Percentiles rank a stretch among this genome's conserved stretches.
Conservation (phyloP, 1,140 invertebrate species). For the Apis florea region DNA sequence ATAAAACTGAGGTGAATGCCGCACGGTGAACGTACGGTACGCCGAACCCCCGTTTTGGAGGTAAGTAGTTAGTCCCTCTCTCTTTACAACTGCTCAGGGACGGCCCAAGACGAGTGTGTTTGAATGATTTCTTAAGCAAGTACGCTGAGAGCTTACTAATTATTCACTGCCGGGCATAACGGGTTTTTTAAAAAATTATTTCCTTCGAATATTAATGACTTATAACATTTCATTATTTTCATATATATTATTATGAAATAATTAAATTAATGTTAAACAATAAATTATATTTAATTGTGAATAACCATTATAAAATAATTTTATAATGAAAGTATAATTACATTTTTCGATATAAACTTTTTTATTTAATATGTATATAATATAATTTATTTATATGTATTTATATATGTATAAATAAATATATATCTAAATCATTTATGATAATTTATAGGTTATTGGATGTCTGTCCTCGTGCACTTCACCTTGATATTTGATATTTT, state of each 20-base stretch:
- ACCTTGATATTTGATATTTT: conserved; percentile 40
- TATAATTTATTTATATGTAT: not conserved
- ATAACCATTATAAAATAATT: not conserved
- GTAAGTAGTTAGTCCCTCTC: conserved; percentile 61
- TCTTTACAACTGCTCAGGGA: conserved; percentile 50
- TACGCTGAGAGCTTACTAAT: conserved; percentile 41
- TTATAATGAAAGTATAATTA: not conserved
- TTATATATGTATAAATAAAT: not conserved
- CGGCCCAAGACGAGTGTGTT: conserved; percentile 37
- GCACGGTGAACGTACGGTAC: conserved; percentile 65
- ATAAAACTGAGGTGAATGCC: conserved; percentile 61
- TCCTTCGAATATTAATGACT: not conserved
- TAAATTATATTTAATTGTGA: not conserved
- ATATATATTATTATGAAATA: not conserved
- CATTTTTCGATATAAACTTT: too few relatives aligned
- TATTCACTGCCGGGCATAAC: conserved; percentile 29
- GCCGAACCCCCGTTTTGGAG: conserved; percentile 57
- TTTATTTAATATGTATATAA: too few relatives aligned
- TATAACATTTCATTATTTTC: not conserved
- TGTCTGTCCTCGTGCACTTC: conserved; percentile 14
- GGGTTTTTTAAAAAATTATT: conserved; percentile 38
- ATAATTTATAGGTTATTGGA: not conserved
- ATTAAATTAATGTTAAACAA: too few relatives aligned
- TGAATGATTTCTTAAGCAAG: conserved; percentile 36
- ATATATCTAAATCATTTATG: not conserved